These are phyloP conservation scores for Orchesella flavescens DNA, from an alignment of 2,888 invertebrate genomes.

Conservation along the genomic window DNA sequence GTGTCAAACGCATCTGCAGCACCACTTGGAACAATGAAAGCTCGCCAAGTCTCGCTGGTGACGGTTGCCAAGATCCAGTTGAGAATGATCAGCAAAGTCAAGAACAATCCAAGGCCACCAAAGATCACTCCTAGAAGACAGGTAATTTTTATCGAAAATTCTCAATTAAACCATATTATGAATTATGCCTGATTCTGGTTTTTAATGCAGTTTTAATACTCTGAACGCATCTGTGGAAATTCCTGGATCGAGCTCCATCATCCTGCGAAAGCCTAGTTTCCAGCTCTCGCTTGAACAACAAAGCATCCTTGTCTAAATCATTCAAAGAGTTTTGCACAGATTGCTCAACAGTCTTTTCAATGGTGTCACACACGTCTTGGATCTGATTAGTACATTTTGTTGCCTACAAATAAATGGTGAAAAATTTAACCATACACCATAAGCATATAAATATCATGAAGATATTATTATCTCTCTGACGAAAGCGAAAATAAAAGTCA, in stretches of 20 bases:
- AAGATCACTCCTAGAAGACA: conserved; percentile 58
- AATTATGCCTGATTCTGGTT: no score
- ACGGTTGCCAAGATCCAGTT: conserved; percentile 67
- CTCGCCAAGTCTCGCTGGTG: conserved; percentile 61
- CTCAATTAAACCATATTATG: not conserved
- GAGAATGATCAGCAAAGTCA: conserved; percentile 66
- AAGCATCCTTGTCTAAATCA: conserved; percentile 77
- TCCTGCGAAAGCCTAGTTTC: conserved; percentile 74
- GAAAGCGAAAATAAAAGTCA: no score
- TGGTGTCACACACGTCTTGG: conserved; percentile 77
- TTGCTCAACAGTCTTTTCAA: conserved; percentile 77
- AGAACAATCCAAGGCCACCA: conserved; percentile 64
- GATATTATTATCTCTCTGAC: no score
- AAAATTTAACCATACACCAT: no score
- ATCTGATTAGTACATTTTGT: conserved; percentile 77
- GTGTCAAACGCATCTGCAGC: conserved; percentile 61
- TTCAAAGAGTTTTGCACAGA: conserved; percentile 78
- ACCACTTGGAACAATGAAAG: conserved; percentile 65
- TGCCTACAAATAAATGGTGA: conserved; percentile 69
- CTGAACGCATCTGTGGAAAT: conserved; percentile 50
- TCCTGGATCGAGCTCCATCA: conserved; percentile 72
- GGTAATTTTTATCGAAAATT: not conserved
- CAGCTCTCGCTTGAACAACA: conserved; percentile 75
- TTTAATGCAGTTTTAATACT: conserved; percentile 19
- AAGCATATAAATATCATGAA: no score